Conservation (phyloP, 2,888 invertebrate genomes). For the Bhutanitis thaidina region DNA sequence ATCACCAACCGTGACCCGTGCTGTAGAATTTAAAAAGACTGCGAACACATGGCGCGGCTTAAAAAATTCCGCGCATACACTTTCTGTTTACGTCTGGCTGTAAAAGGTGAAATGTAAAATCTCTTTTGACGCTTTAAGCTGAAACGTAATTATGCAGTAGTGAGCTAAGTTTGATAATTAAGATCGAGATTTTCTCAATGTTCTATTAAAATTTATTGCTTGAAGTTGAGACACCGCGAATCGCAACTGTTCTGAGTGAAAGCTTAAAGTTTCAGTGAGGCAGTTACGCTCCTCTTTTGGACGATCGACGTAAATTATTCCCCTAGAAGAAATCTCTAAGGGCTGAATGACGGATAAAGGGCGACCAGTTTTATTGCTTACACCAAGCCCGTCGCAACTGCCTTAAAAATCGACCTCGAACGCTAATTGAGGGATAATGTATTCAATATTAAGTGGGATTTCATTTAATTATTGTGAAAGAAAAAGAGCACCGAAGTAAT, state of each 20-base stretch:
- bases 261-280: constrained; percentile 78
- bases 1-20: constrained; percentile 36
- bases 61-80: constrained; percentile 30
- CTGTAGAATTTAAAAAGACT: constrained; percentile 41
- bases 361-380: constrained; percentile 73
- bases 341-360: constrained; percentile 78
- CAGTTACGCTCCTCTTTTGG: constrained; percentile 75
- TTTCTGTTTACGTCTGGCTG: constrained; percentile 5
- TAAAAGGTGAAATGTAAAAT: constrained; percentile 5
- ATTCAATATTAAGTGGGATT: constrained; percentile 59
- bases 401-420: constrained; percentile 70
- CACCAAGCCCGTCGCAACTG: constrained; percentile 62
- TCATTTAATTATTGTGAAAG: constrained; percentile 52
- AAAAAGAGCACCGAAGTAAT: not conserved
- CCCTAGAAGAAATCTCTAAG: constrained; percentile 76
- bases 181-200: constrained; percentile 46
- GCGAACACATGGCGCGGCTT: constrained; percentile 31
- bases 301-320: constrained; percentile 79
- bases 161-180: constrained; percentile 35
- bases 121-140: constrained; percentile 7
- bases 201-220: constrained; percentile 71
- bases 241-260: constrained; percentile 71
- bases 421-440: constrained; percentile 74
- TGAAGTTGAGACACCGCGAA: constrained; percentile 69
- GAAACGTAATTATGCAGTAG: constrained; percentile 21